Evolutionary conservation across 2,888 invertebrate genomes (phyloP), one percentile per base, ranked within the genome.

Genomic region (Cheilosia vulpina): DNA sequence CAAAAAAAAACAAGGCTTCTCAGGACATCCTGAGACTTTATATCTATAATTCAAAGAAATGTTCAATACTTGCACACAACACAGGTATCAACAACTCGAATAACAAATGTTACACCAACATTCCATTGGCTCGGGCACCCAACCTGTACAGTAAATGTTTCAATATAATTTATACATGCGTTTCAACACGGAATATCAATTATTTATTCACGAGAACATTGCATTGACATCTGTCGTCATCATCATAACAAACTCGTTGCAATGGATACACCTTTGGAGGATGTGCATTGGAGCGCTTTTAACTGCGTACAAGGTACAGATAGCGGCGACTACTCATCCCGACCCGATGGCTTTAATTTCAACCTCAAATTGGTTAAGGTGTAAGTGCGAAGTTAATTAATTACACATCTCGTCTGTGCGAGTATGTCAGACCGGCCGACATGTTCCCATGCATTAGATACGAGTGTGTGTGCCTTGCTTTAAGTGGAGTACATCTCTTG

Each of bases 181-280:
- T 43, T 71, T 41, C 17, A 27, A 65, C 78, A 72, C 43, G 55
- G 31, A 63, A 31, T n/a, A 63, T 57, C 43, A 71, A 78, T 78
- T 57, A 63, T 38, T 62, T 78, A 69, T 71, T 78, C 19, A 63
- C 31, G n/a, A 71, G 57, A 58, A 71, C 58, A 71, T 63, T 58
- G 50, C 41, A 11, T 38, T 58, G 45, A 52, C 41, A 65, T 63
- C 53, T 71, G 41, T 71, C 63, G 27, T 50, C 47, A 47, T n/a
- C 55, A 24, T 21, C 21, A 31, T 55, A 17, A 31, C 31, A 31
- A 17, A 55, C 27, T 31, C 31, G 2, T 17, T 31, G 9, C n/a
- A 55, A 55, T 21, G n/a, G 31, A 13, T 0, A 24, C 15, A 21
- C 21, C 24, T 52, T 24, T 15, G 15, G 27, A 31, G 2, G 17